Base-by-base conservation (phyloP, 2,888 invertebrate genomes). In the Rhaphigaster nebulosa region DNA sequence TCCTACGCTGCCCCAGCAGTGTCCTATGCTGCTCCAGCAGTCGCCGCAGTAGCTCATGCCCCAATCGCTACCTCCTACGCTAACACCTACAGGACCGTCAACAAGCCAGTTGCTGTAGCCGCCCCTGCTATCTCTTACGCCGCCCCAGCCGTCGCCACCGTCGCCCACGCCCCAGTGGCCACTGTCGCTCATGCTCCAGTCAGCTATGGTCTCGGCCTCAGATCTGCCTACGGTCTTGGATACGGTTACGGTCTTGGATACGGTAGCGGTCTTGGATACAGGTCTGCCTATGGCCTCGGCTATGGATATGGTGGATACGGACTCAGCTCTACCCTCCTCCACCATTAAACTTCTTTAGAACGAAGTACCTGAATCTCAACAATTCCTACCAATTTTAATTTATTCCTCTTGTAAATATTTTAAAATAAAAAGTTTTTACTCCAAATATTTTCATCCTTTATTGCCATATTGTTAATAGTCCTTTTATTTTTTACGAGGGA, bases 51-150 rank as follows among this genome's bases (percentile, higher is more conserved):
- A n/a, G 91, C 91, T 56, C 90, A 91, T 38, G 52, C 84, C 12
- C 70, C 70, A 76, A 38, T 89, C 50, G 89, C 96, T 92, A 95
- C 96, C 92, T 96, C 95, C 92, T 96, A 96, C 93, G 95, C 96
- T 92, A 96, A 95, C 94, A 95, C 95, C 92, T 95, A 95, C 94
- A 95, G 94, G 95, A 96, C 93, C 41, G 70, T 87, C 89, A 84
- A 91, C 90, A 91, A 91, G 65, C 76, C 91, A 34, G 89, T 90
- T 50, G 29, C 29, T 5, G 84, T 91, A n/a, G 80, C 90, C 52
- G 76, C 88, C 34, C 91, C 91, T 20, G 91, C 90, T 38, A n/a
- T 76, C 1, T 34, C 70, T 6, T 76, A 76, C 23, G 70, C 65
- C 15, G 65, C 65, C 15, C 65, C 65, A 92, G 93, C 94, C 91